These are phyloP conservation scores for Centropus unirufus DNA, from an alignment of 2,113 vertebrate genomes.

Conservation along the genomic window DNA sequence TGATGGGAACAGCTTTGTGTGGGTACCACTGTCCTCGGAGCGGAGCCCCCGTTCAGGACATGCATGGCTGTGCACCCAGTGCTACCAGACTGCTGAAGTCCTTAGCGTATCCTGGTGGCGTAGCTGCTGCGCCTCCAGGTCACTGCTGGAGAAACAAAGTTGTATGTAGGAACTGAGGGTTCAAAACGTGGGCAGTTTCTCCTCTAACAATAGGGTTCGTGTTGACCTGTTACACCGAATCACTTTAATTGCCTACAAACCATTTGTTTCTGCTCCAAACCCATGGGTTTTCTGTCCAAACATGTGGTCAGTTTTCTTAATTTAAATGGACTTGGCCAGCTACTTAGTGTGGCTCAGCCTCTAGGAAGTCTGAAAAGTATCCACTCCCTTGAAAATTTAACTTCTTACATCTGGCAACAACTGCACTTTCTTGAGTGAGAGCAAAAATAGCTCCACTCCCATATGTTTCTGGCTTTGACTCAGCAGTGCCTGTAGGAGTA, in stretches of 20 bases:
- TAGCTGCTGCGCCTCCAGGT: background rate
- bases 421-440: conserved; percentile 14
- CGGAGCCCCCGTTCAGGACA: accelerated
- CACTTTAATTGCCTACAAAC: background rate
- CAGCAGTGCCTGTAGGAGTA: conserved; percentile 51
- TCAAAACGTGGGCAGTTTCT: background rate
- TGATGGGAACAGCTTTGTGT: accelerated
- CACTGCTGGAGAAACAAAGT: background rate
- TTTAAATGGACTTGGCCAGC: background rate
- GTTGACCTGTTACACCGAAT: background rate
- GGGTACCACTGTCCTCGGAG: accelerated
- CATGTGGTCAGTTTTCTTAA: background rate
- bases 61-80: accelerated
- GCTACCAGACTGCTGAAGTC: background rate
- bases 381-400: background rate
- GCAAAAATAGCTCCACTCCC: conserved; percentile 23
- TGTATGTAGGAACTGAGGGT: background rate
- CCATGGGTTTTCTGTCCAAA: background rate
- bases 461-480: conserved; percentile 57
- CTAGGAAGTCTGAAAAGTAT: conserved; percentile 3
- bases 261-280: background rate
- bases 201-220: background rate
- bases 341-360: background rate
- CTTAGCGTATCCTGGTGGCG: background rate
- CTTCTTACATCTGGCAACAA: conserved; percentile 6